Conservation (phyloP, 1,140 invertebrate species). For the Dendrolimus punctatus region DNA sequence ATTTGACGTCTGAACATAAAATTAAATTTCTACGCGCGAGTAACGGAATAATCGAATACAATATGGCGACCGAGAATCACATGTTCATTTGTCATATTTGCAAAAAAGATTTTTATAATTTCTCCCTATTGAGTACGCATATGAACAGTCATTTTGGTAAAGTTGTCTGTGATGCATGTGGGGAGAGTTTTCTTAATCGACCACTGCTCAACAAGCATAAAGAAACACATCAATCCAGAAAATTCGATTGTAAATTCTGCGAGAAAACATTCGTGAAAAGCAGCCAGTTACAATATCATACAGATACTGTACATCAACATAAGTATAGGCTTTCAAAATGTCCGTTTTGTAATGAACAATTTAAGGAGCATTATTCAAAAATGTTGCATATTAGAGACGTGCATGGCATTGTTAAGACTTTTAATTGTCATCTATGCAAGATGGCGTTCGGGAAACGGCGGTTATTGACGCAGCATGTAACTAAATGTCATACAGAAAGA, state of each 20-base stretch:
- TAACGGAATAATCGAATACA: conserved; percentile 43
- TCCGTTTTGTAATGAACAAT: conserved; percentile 24
- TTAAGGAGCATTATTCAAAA: conserved; percentile 40
- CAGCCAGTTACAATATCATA: conserved; percentile 37
- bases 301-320: conserved; percentile 27
- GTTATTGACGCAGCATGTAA: conserved; percentile 42
- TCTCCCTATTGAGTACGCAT: conserved; percentile 31
- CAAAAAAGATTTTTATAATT: conserved; percentile 19
- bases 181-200: conserved; percentile 51
- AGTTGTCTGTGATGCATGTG: conserved; percentile 64
- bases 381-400: conserved; percentile 34
- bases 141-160: conserved; percentile 54
- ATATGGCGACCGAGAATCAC: conserved; percentile 22
- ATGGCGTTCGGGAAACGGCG: conserved; percentile 23
- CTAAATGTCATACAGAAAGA: conserved; percentile 64
- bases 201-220: conserved; percentile 57
- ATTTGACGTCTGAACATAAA: conserved; percentile 28
- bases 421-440: conserved; percentile 34
- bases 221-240: conserved; percentile 35
- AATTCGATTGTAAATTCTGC: conserved; percentile 26
- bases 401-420: conserved; percentile 31
- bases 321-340: conserved; percentile 29
- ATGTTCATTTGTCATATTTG: conserved; percentile 34
- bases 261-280: conserved; percentile 30
- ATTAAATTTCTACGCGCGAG: conserved; percentile 18